Conservation (phyloP, 2,113 vertebrate species). For the Lethenteron camtschaticum region DNA sequence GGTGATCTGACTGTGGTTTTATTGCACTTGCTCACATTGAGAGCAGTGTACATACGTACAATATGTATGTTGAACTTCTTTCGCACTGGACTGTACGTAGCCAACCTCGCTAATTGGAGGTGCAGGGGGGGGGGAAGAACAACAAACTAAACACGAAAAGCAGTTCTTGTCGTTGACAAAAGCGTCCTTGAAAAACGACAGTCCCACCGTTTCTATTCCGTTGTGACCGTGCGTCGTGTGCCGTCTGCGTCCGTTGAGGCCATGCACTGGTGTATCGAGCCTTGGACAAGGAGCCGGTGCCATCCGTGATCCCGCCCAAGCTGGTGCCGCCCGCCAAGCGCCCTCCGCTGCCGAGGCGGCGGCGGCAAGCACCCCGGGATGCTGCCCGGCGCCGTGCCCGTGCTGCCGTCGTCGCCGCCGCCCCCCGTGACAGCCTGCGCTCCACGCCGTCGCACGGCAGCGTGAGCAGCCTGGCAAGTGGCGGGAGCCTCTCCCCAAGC, state of each 20-base stretch:
- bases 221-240: no score
- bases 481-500: slow-evolving; percentile 65
- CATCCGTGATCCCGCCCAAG: slow-evolving; percentile 42
- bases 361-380: neutral
- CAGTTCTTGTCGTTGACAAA: no score
- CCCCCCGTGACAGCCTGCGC: slow-evolving; percentile 65
- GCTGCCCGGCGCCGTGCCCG: slow-evolving; percentile 37
- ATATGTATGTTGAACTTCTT: no score
- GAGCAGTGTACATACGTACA: no score
- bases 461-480: slow-evolving; percentile 64
- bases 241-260: slow-evolving; percentile 28
- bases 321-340: slow-evolving; percentile 76
- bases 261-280: slow-evolving; percentile 96
- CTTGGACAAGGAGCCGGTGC: slow-evolving; percentile 86
- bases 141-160: no score
- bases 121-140: no score
- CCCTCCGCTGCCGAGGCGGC: slow-evolving; percentile 28
- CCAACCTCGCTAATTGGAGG: no score
- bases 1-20: no score
- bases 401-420: slow-evolving; percentile 60
- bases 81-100: no score
- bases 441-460: slow-evolving; percentile 82
- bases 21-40: no score
- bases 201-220: no score
- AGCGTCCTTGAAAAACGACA: no score